These are phyloP conservation scores for Panurus biarmicus DNA, from an alignment of 2,113 vertebrate genomes.

Conservation along the genomic window DNA sequence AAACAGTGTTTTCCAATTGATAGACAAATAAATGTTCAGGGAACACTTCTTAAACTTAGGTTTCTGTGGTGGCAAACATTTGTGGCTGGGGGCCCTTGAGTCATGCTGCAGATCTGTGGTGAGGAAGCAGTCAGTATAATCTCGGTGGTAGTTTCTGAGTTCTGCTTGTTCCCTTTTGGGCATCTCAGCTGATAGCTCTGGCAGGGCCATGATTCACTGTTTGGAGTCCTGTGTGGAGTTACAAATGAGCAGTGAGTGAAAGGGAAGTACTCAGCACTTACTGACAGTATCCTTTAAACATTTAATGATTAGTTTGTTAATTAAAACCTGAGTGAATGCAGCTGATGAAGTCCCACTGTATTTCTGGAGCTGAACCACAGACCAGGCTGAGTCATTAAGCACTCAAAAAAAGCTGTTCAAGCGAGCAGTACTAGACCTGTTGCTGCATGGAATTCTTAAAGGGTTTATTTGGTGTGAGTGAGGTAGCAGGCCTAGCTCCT, in stretches of 20 bases:
- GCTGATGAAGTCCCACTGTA: neutral
- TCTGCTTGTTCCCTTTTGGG: neutral
- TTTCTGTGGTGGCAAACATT: neutral
- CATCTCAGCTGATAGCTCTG: neutral
- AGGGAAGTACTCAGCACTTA: neutral
- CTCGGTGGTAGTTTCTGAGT: neutral
- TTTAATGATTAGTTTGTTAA: neutral
- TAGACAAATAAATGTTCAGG: neutral
- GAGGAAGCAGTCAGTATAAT: neutral
- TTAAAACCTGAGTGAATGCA: neutral
- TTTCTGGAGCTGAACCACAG: neutral
- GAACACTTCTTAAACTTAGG: neutral
- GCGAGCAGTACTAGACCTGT: neutral
- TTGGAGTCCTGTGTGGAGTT: too few relatives aligned
- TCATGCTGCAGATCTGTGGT: accelerated
- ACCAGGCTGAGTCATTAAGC: neutral
- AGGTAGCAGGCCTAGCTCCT: neutral
- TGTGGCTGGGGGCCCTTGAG: neutral
- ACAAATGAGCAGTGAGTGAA: neutral
- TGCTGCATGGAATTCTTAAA: neutral
- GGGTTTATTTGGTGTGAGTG: accelerated
- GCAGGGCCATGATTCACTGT: neutral
- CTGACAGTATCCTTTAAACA: neutral
- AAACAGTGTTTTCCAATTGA: neutral
- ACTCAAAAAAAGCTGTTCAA: neutral